Evolutionary conservation across 23 tunicate genomes (phyloP).

Genomic region (Botrylloides violaceus): DNA sequence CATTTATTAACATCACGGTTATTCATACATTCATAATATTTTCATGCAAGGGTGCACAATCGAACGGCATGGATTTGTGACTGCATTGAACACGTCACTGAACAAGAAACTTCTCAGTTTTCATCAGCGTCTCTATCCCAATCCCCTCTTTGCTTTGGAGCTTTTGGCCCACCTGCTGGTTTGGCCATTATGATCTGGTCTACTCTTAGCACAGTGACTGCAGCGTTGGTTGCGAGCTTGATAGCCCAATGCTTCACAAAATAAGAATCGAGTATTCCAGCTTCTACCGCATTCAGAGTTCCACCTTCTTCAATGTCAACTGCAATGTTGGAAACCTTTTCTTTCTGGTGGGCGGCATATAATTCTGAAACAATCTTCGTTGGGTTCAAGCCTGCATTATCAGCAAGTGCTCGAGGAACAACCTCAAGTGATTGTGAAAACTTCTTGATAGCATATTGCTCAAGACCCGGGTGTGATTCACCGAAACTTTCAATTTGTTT

Average conservation of each 20-base stretch:
- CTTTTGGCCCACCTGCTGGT: constrained; percentile 94
- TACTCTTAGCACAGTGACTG: constrained; percentile 88
- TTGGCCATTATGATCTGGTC: constrained; percentile 99
- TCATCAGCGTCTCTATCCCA: constrained; percentile 64
- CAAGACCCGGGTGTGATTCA: constrained; percentile 92
- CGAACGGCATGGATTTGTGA: too few relatives aligned
- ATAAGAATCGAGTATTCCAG: constrained; percentile 65
- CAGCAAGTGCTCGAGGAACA: constrained; percentile 90
- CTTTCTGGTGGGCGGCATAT: constrained; percentile 87
- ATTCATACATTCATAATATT: too few relatives aligned
- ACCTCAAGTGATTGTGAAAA: constrained; percentile 81
- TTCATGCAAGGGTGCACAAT: too few relatives aligned
- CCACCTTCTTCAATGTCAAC: constrained; percentile 92
- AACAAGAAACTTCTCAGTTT: too few relatives aligned
- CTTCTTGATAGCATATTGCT: constrained; percentile 94
- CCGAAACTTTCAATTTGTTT: constrained; percentile 60
- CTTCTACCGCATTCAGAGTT: constrained; percentile 56
- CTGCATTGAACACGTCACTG: too few relatives aligned
- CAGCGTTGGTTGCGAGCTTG: constrained; percentile 83
- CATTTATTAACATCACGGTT: too few relatives aligned
- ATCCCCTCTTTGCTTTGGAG: constrained; percentile 81
- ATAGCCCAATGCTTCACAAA: constrained; percentile 92
- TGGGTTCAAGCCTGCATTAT: constrained; percentile 92
- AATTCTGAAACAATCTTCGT: constrained; percentile 80
- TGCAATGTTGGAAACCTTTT: constrained; percentile 40